phyloP scores from a whole-genome alignment of 2,888 invertebrate genomes.

The Trachelus stipa region DNA sequence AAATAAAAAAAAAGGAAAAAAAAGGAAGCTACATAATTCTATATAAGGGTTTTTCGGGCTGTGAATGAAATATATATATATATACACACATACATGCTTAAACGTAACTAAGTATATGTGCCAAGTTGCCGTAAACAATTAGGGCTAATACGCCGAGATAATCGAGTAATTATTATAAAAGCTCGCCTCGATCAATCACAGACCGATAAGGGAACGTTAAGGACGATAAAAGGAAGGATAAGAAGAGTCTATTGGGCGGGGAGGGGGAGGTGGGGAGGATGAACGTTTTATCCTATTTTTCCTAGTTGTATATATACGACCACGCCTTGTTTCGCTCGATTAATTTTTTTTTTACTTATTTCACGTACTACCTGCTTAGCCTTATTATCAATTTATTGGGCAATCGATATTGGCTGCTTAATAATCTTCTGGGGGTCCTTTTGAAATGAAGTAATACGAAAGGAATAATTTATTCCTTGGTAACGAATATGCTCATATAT shows the following conservation, averaged over 20 bases:
- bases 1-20: too few species aligned
- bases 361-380: not conserved
- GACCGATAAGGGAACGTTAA: slow-evolving; percentile 40
- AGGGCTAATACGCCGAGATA: slow-evolving; percentile 49
- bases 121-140: slow-evolving; percentile 52
- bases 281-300: slow-evolving; percentile 13
- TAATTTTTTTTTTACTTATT: not conserved
- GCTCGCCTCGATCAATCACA: slow-evolving; percentile 61
- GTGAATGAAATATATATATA: too few species aligned
- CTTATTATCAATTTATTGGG: slow-evolving; percentile 8
- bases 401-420: not conserved
- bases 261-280: too few species aligned
- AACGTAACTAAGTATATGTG: slow-evolving; percentile 19
- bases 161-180: slow-evolving; percentile 63
- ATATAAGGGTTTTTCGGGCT: too few species aligned
- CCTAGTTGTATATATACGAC: not conserved
- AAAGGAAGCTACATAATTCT: too few species aligned
- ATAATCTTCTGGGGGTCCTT: not conserved
- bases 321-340: slow-evolving; percentile 9
- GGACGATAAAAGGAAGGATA: too few species aligned
- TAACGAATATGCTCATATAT: too few species aligned
- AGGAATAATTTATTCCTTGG: too few species aligned
- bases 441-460: not conserved
- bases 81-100: slow-evolving; percentile 23
- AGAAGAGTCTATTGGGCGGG: too few species aligned